Percentiles rank a stretch among this genome's conserved stretches.
These are phyloP conservation scores for Mesorhabditis sp. DNA, from an alignment of 2,888 invertebrate genomes.

Conservation along the genomic window DNA sequence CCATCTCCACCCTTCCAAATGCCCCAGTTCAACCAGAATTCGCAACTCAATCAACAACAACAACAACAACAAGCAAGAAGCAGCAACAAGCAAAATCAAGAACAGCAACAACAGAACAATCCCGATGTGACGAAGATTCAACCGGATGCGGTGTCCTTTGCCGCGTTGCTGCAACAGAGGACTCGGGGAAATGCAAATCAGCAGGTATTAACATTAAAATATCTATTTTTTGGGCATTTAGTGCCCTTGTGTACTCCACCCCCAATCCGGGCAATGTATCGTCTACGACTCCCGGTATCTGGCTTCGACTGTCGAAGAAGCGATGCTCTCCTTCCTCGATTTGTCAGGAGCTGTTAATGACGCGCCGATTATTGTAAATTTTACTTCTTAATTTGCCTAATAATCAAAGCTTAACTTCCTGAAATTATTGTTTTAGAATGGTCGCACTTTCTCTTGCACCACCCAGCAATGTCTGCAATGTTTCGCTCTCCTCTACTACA, in stretches of 20 bases:
- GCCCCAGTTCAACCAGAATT: no score
- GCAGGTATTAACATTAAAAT: no score
- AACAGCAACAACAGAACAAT: no score
- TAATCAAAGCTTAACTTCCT: background rate
- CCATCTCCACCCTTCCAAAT: no score
- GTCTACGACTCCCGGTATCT: constrained; percentile 50
- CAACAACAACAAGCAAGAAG: no score
- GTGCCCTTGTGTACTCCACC: constrained; percentile 54
- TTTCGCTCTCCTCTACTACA: constrained; percentile 38
- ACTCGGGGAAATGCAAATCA: no score
- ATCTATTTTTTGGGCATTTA: constrained; percentile 17
- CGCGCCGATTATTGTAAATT: constrained; percentile 34
- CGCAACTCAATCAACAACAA: no score
- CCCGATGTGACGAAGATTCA: no score
- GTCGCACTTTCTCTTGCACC: constrained; percentile 37
- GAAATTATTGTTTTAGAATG: constrained; percentile 29
- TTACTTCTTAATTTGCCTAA: background rate
- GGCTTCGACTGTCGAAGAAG: constrained; percentile 47
- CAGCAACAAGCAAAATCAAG: no score
- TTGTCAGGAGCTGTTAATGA: constrained; percentile 23
- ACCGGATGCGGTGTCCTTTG: no score
- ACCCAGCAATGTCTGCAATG: constrained; percentile 47
- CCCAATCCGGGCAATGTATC: constrained; percentile 46
- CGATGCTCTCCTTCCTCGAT: constrained; percentile 53
- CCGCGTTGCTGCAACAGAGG: no score